Evolutionary conservation across 1,140 invertebrate species (phyloP), one percentile per base, ranked within the genome.

Genomic region (Acyrthosiphon pisum): DNA sequence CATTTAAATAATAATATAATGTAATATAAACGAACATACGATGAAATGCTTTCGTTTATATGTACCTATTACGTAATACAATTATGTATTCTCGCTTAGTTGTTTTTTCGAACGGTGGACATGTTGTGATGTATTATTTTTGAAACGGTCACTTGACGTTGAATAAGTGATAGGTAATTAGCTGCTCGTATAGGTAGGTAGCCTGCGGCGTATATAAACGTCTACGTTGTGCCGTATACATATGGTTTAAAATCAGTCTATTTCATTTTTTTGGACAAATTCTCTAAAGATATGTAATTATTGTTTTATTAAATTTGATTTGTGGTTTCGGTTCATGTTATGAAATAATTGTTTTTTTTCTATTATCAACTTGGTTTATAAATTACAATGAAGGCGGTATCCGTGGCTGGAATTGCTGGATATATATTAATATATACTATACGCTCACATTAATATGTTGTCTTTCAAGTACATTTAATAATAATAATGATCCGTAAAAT

Each of bases 401-500:
- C 81, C 48, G 20, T 84, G 37, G 76, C 60, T 68, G 30, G 30
- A 68, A n/a, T 68, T 6, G 11, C 60, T 68, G 11, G 30, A 68
- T 37, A 81, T 22, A 26, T 84, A 84, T 81, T 81, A 37, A 81
- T 81, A 84, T 84, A 41, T 87, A 86, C n/a, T 48, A 89, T 53
- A 89, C 18, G 30, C 26, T 50, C 18, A 37, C 46, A 7, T 89
- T 53, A 56, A 56, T 9, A 9, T 89, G 14, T 89, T 53, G 22
- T 89, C 48, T 89, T 53, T 50, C n/a, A 44, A 14, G 37, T n/a
- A 23, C n/a, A 89, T 11, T 2, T 37, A 48, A 48, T 48, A 87
- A 87, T 48, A 56, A 89, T 50, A 35, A 89, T 37, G 50, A 89
- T 35, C 87, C 87, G 87, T 89, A 89, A 89, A 89, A 53, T 56